Base-by-base conservation (phyloP, 2,113 vertebrate species). In the Epinephelus moara region DNA sequence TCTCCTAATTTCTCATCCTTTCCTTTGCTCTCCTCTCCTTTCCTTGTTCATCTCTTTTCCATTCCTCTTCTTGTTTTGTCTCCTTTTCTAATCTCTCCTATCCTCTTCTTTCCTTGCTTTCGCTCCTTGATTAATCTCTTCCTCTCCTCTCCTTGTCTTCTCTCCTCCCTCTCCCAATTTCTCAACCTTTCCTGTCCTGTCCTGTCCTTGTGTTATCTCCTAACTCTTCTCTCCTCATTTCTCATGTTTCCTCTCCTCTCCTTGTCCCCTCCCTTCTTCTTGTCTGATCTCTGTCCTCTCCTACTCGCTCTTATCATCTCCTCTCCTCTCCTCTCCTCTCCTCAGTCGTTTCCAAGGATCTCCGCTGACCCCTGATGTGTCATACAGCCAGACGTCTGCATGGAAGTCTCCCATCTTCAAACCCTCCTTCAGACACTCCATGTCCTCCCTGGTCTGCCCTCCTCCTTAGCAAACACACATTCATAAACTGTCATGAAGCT, bases 351-450 rank as follows among this genome's bases (percentile, higher is more conserved):
- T 80, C 25, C 90, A 77, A 18, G 86, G 82, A 57, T 11, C 82
- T 13, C 70, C 67, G n/a, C 2, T 85, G 57, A 91, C 91, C 11
- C 85, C 84, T 17, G 85, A 78, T 4, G 18, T 78, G 4, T 71
- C 88, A 1, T 90, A 71, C 55, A 9, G 72, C 23, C 88, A 78
- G 69, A 83, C 67, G 0, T 75, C 87, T 9, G 67, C 15, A 19
- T 94, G 92, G 94, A 90, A 80, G 40, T 93, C 89, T 4, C 93
- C 94, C 6, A 75, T 91, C 70, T 94, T 94, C 88, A 94, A 74
- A 67, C 71, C 89, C 7, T 77, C 87, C 57, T 92, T 87, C 76
- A 93, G 88, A 86, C 88, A 87, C 72, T 86, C 89, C 13, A 61
- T 86, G 88, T 87, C 94, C 40, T 94, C 92, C 15, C 86, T 90